Base-by-base conservation (phyloP, 1,140 invertebrate species). In the Druon quercuslanigerum region DNA sequence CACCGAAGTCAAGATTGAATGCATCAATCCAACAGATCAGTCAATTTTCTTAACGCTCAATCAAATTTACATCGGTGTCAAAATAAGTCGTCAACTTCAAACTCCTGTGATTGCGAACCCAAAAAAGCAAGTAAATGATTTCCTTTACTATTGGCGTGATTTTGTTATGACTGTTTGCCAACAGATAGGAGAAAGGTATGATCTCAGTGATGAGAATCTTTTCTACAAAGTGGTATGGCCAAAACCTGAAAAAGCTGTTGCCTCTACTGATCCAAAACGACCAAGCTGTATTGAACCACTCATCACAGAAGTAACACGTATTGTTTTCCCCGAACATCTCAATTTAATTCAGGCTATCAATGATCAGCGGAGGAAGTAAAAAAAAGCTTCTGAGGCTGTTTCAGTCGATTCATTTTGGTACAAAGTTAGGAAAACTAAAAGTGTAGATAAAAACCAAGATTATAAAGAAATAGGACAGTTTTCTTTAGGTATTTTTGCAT, bases 11-110 rank as follows among this genome's bases (percentile, higher is more conserved):
- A 20, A 50, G 12, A 16, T 75, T 12, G 16, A 51, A 33, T 19
- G 51, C n/a, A 60, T 74, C 20, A 73, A 78, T 56, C 77, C 73
- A 5, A n/a, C 9, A 51, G 75, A 71, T 57, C 16, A 11, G 14
- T 66, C 52, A 2, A 51, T 51, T 16, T 75, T 54, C 20, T 40
- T 75, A 40, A 50, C 56, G 7, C 8, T 66, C 13, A 54, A 74
- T 2, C 56, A 78, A 78, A 78, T 78, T 20, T 74, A 74, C 19
- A 54, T 75, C 7, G 57, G 77, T 7, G 50, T 78, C 12, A 74
- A 71, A 54, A 50, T 78, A 1, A 71, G 40, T 46, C 57, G 17
- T 25, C 17, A 60, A 20, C 40, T 78, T 14, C 72, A 75, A 71
- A 78, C 71, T 51, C n/a, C 6, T 12, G 74, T 71, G 25, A 76